These are phyloP conservation scores for Dryobotodes eremita DNA, from an alignment of 2,888 invertebrate species.

Conservation along the genomic window DNA sequence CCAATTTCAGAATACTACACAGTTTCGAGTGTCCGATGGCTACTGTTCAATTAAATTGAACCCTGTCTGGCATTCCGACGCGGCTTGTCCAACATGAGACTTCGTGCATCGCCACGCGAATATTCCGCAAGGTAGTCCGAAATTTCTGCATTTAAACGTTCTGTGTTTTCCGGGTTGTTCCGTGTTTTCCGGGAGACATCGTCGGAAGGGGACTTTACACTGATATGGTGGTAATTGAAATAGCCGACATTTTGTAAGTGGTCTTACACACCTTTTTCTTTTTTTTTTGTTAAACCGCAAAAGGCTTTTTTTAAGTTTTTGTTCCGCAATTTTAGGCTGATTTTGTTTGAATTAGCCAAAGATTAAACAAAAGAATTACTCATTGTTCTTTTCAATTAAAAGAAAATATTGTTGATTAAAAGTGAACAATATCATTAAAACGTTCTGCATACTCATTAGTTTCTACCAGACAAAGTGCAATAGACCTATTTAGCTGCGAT, in stretches of 20 bases:
- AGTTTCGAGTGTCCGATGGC: slow-evolving; percentile 65
- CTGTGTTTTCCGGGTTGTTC: slow-evolving; percentile 24
- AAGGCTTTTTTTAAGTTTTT: neutral
- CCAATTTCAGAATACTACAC: slow-evolving; percentile 69
- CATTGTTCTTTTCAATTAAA: neutral
- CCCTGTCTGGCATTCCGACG: slow-evolving; percentile 59
- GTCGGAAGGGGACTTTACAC: slow-evolving; percentile 16
- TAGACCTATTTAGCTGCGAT: neutral
- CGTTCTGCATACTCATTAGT: neutral
- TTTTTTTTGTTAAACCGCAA: neutral
- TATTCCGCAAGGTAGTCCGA: slow-evolving; percentile 56
- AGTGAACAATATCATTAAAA: neutral
- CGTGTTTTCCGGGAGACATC: slow-evolving; percentile 28
- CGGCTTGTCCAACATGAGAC: slow-evolving; percentile 59
- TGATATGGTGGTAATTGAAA: slow-evolving; percentile 53
- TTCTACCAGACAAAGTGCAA: neutral
- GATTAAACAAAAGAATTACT: neutral
- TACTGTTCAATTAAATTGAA: slow-evolving; percentile 76
- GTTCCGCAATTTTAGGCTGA: neutral
- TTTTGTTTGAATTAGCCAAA: neutral
- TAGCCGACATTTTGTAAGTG: neutral
- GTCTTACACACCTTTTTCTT: neutral
- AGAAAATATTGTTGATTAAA: neutral
- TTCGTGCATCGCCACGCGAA: slow-evolving; percentile 56
- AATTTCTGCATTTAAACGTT: slow-evolving; percentile 58